Percentiles rank a stretch among this genome's conserved stretches.
Evolutionary conservation across 2,888 invertebrate genomes (phyloP).

Genomic region (Meiosimyza decipiens): DNA sequence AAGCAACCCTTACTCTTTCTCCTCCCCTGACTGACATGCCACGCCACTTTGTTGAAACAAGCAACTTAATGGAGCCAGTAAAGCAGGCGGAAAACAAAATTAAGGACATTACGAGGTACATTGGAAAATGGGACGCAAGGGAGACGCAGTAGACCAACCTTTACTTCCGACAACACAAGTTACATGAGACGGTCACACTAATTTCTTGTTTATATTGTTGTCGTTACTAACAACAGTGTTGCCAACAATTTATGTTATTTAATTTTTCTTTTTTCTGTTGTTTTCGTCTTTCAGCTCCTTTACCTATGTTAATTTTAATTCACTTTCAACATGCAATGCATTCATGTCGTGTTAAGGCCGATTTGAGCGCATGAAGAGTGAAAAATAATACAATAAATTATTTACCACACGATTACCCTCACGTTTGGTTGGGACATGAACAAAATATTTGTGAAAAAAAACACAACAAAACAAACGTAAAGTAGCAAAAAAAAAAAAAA

Average conservation of each 20-base stretch:
- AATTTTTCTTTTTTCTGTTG: conserved; percentile 7
- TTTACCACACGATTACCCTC: conserved; percentile 27
- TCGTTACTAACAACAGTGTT: background rate
- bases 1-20: too few relatives aligned
- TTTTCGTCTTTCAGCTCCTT: background rate
- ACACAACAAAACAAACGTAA: background rate
- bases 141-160: too few relatives aligned
- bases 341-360: conserved; percentile 8
- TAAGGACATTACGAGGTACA: too few relatives aligned
- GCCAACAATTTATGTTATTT: background rate
- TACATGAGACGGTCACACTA: conserved; percentile 15
- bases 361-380: conserved; percentile 4
- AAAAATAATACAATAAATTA: conserved; percentile 22
- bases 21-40: too few relatives aligned
- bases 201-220: background rate
- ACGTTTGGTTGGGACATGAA: background rate
- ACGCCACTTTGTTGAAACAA: too few relatives aligned
- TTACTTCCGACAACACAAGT: conserved; percentile 2
- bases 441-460: background rate
- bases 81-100: too few relatives aligned
- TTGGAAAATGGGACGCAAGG: too few relatives aligned
- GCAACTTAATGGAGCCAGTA: too few relatives aligned
- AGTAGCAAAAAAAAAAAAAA: background rate
- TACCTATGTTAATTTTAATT: conserved; percentile 11
- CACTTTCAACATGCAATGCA: conserved; percentile 21